Percentiles rank a stretch among this genome's conserved stretches.
These are phyloP conservation scores for Cottoperca gobio DNA, from an alignment of 2,797 vertebrate genomes.

Conservation along the genomic window DNA sequence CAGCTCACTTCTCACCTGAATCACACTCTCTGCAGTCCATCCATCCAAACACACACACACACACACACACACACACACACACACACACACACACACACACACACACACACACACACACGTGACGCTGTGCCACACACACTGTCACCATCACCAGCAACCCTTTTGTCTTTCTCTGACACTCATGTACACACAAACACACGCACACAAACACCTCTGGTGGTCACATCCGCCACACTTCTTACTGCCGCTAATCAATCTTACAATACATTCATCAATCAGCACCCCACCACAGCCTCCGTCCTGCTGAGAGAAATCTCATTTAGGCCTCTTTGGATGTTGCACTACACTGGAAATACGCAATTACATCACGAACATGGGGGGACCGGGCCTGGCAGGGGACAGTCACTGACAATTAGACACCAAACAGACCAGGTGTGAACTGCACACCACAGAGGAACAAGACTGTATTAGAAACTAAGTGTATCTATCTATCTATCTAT, in stretches of 20 bases:
- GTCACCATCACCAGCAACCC: conserved; percentile 37
- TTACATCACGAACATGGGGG: conserved; percentile 78
- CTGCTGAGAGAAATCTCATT: conserved; percentile 83
- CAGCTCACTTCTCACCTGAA: conserved; percentile 77
- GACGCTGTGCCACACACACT: conserved; percentile 32
- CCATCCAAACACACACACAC: conserved; percentile 38
- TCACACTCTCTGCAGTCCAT: conserved; percentile 84
- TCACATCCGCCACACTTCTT: conserved; percentile 83
- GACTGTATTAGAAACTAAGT: background rate
- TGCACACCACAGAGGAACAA: conserved; percentile 35
- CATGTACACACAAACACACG: conserved; percentile 34
- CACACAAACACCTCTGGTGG: conserved; percentile 66
- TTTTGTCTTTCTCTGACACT: conserved; percentile 31
- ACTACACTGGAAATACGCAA: conserved; percentile 74
- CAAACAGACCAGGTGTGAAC: conserved; percentile 77
- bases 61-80: conserved; percentile 17
- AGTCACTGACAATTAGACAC: conserved; percentile 77
- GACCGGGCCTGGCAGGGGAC: conserved; percentile 68
- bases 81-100: conserved; percentile 17
- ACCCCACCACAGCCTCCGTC: conserved; percentile 70
- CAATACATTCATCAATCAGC: conserved; percentile 82
- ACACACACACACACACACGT: conserved; percentile 19
- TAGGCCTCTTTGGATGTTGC: conserved; percentile 78
- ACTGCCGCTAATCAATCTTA: conserved; percentile 92
- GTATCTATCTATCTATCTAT: conserved; percentile 11